Evolutionary conservation across 2,113 vertebrate genomes (phyloP).

Genomic region (Esox niger): DNA sequence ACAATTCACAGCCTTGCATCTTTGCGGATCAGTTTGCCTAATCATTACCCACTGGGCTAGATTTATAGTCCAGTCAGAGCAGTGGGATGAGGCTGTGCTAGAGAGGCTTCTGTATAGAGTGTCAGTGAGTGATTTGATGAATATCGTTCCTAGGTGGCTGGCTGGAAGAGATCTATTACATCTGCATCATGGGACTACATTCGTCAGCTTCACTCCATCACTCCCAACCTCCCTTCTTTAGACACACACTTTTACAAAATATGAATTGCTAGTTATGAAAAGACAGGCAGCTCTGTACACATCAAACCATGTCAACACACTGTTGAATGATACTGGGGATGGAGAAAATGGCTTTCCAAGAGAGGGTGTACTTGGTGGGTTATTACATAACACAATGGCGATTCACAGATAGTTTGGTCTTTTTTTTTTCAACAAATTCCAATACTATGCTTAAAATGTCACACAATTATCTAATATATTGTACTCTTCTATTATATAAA

Average conservation of each 20-base stretch:
- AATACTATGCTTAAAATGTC: too few relatives aligned
- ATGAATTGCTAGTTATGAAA: slow-evolving; percentile 34
- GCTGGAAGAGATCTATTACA: slow-evolving; percentile 16
- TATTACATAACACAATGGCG: slow-evolving; percentile 1
- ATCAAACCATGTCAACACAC: slow-evolving; percentile 27
- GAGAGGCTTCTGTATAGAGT: slow-evolving; percentile 5
- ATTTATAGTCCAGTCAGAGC: slow-evolving; percentile 20
- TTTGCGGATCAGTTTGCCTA: not conserved
- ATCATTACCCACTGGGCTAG: not conserved
- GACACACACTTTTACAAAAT: slow-evolving; percentile 17
- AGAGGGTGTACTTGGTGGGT: not conserved
- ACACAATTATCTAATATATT: too few relatives aligned
- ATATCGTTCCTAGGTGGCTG: slow-evolving; percentile 24
- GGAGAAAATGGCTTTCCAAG: slow-evolving; percentile 10
- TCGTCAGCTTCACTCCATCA: slow-evolving; percentile 8
- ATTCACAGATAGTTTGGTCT: too few relatives aligned
- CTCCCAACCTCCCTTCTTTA: not conserved
- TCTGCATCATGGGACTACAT: slow-evolving; percentile 11
- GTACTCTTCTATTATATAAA: too few relatives aligned
- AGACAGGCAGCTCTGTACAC: slow-evolving; percentile 26
- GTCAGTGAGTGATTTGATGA: slow-evolving; percentile 37
- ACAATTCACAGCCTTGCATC: not conserved
- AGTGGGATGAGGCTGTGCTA: slow-evolving; percentile 4
- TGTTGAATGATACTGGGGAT: slow-evolving; percentile 21
- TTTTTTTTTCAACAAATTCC: too few relatives aligned